These are phyloP conservation scores for Nematostella vectensis DNA, from an alignment of 92 coral and sea anemone species.

Conservation along the genomic window DNA sequence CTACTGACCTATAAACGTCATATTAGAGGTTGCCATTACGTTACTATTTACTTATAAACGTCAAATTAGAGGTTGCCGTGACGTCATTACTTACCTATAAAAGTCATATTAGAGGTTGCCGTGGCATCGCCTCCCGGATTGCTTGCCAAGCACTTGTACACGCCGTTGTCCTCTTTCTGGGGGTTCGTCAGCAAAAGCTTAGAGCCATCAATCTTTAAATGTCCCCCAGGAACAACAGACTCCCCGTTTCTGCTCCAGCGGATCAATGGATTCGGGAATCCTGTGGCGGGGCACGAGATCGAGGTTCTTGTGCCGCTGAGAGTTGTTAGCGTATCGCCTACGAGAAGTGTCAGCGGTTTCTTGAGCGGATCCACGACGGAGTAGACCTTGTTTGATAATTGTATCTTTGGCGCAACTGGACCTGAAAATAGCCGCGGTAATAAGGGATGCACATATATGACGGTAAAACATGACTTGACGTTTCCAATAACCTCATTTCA, in stretches of 20 bases:
- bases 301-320: constrained; percentile 49
- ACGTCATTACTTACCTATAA: constrained; percentile 80
- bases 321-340: constrained; percentile 54
- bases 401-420: constrained; percentile 46
- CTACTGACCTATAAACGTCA: no score
- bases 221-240: constrained; percentile 20
- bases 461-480: no score
- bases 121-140: constrained; percentile 59
- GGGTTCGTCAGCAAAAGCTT: constrained; percentile 32
- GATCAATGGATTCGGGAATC: constrained; percentile 64
- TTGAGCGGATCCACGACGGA: constrained; percentile 25
- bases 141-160: constrained; percentile 49
- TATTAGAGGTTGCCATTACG: no score
- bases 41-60: no score
- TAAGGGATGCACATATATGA: no score
- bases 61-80: no score
- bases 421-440: constrained; percentile 10
- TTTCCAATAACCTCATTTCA: no score
- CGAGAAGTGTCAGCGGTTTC: constrained; percentile 21
- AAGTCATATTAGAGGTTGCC: constrained; percentile 53
- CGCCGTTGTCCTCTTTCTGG: constrained; percentile 32
- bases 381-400: constrained; percentile 14
- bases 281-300: constrained; percentile 53
- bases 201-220: constrained; percentile 12
- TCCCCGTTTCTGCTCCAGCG: constrained; percentile 50